phyloP scores from a whole-genome alignment of 2,888 invertebrate species.

The Eristalis intricaria region DNA sequence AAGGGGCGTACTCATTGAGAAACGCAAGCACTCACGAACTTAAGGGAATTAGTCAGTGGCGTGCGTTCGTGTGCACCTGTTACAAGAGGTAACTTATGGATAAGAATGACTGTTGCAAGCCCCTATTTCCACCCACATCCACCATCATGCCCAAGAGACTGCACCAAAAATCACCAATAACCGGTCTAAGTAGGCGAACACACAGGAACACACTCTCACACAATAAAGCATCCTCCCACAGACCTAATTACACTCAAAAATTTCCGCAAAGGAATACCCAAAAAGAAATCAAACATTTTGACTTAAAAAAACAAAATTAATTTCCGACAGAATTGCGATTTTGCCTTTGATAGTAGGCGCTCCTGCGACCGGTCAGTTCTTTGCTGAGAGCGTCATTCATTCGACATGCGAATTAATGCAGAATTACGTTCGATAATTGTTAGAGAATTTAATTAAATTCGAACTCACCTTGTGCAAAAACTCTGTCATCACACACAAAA shows the following conservation, averaged over 20 bases:
- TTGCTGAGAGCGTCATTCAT: constrained; percentile 14
- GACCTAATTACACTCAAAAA: constrained; percentile 40
- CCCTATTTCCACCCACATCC: not conserved
- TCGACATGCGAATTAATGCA: constrained; percentile 8
- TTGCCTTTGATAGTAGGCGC: constrained; percentile 5
- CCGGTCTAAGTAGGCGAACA: constrained; percentile 20
- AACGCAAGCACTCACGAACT: not conserved
- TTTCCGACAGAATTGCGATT: constrained; percentile 56
- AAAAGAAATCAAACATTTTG: constrained; percentile 30
- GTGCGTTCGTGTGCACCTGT: constrained; percentile 17
- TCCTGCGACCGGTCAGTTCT: not conserved
- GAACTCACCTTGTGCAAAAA: constrained; percentile 89
- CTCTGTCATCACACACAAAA: constrained; percentile 87
- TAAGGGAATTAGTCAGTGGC: constrained; percentile 29
- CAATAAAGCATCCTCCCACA: constrained; percentile 34
- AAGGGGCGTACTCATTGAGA: not conserved
- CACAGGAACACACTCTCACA: constrained; percentile 41
- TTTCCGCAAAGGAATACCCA: not conserved
- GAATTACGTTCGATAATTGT: constrained; percentile 49
- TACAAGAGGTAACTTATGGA: constrained; percentile 7
- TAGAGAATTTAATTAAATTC: constrained; percentile 53
- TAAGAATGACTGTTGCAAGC: constrained; percentile 1
- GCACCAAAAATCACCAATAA: constrained; percentile 15
- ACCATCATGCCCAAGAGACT: not conserved
- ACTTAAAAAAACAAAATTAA: constrained; percentile 35